A percentile compares a stretch with the other conserved stretches of the same genome.
Evolutionary conservation across 2,113 vertebrate species (phyloP).

Genomic region (Strix aluco): DNA sequence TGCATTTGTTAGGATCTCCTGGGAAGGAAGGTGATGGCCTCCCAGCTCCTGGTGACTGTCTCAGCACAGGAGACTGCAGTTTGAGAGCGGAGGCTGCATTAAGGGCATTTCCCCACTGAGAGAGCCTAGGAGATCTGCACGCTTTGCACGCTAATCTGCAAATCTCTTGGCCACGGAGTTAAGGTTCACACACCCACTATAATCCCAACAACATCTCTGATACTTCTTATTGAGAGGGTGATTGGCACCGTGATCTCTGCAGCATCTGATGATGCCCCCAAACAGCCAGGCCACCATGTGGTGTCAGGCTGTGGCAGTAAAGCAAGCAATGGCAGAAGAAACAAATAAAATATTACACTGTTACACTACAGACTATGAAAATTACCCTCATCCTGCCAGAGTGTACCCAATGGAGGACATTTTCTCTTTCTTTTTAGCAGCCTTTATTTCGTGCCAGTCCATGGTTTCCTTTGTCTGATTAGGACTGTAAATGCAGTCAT

Average conservation of each 20-base stretch:
- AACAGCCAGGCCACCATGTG: background rate
- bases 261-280: background rate
- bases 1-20: background rate
- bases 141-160: background rate
- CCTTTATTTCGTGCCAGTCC: background rate
- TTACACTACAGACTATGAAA: background rate
- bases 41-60: background rate
- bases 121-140: background rate
- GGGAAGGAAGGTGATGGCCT: background rate
- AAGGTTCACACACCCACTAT: background rate
- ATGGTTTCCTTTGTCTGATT: background rate
- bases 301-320: background rate
- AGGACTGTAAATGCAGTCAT: background rate
- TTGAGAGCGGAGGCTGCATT: background rate
- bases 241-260: background rate
- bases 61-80: too few species aligned
- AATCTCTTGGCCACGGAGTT: too few species aligned
- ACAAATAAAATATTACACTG: background rate
- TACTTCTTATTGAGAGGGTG: background rate
- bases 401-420: background rate
- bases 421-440: background rate
- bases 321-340: background rate
- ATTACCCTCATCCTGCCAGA: background rate
- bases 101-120: background rate
- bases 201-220: background rate